A percentile compares a stretch with the other conserved stretches of the same genome.
Conservation (phyloP, 2,797 vertebrate species). For the Epinephelus awoara region DNA sequence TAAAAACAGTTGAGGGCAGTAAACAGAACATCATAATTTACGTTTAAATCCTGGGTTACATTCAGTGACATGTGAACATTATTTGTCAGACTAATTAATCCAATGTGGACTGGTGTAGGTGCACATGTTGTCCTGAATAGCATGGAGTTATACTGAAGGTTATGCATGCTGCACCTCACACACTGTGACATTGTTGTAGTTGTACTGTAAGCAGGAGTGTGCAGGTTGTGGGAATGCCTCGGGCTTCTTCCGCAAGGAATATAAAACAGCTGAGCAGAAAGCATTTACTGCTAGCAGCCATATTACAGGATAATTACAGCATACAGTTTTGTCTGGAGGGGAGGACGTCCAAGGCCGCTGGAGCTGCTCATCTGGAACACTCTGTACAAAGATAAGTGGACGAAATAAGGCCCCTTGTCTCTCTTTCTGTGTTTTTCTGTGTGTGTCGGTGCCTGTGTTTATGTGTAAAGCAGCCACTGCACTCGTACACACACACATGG, state of each 20-base stretch:
- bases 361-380: slow-evolving; percentile 76
- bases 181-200: slow-evolving; percentile 9
- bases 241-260: slow-evolving; percentile 36
- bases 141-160: background rate
- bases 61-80: background rate
- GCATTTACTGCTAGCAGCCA: slow-evolving; percentile 59
- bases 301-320: slow-evolving; percentile 78
- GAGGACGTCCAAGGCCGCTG: slow-evolving; percentile 60
- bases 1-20: background rate
- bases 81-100: background rate
- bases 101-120: background rate
- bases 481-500: slow-evolving; percentile 69
- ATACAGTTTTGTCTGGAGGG: slow-evolving; percentile 56
- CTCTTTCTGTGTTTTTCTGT: slow-evolving; percentile 45
- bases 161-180: background rate
- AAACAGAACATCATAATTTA: background rate
- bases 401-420: slow-evolving; percentile 35
- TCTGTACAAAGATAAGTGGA: slow-evolving; percentile 72
- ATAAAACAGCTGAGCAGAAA: slow-evolving; percentile 26
- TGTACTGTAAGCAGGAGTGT: background rate
- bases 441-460: slow-evolving; percentile 66
- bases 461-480: slow-evolving; percentile 65
- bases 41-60: background rate
- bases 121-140: background rate
- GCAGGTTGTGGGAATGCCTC: slow-evolving; percentile 49